phyloP scores from a whole-genome alignment of 2,797 vertebrate genomes.

The Megalops cyprinoides region DNA sequence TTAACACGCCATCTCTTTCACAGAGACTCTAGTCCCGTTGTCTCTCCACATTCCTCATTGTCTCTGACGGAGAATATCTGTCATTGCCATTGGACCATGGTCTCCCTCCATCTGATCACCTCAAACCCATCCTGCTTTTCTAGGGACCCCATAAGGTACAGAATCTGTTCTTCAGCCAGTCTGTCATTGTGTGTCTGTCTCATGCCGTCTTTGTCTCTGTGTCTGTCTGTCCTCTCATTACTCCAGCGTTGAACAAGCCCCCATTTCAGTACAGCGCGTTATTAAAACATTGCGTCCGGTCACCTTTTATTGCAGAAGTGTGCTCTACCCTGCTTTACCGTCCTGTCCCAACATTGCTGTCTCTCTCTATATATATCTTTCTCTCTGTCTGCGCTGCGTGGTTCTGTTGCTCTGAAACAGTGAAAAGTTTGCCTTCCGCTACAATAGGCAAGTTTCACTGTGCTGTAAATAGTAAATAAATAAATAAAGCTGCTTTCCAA shows the following conservation, averaged over 20 bases:
- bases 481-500: background rate
- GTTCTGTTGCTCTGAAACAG: no score
- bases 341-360: background rate
- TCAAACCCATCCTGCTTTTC: conserved; percentile 54
- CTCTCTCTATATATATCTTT: no score
- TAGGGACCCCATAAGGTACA: conserved; percentile 61
- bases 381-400: no score
- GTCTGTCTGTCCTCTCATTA: no score
- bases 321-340: background rate
- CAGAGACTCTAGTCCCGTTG: conserved; percentile 47
- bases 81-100: conserved; percentile 61
- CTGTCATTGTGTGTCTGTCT: no score
- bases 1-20: conserved; percentile 62
- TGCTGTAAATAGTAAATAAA: no score
- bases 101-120: conserved; percentile 58
- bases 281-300: background rate
- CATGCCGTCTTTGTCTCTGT: no score
- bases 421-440: no score
- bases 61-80: conserved; percentile 60
- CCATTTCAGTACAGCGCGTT: no score
- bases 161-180: no score
- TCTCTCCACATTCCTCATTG: conserved; percentile 46
- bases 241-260: no score
- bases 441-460: no score
- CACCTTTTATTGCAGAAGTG: background rate